Evolutionary conservation across 1,140 invertebrate genomes (phyloP).

Genomic region (Trichonephila clavipes): DNA sequence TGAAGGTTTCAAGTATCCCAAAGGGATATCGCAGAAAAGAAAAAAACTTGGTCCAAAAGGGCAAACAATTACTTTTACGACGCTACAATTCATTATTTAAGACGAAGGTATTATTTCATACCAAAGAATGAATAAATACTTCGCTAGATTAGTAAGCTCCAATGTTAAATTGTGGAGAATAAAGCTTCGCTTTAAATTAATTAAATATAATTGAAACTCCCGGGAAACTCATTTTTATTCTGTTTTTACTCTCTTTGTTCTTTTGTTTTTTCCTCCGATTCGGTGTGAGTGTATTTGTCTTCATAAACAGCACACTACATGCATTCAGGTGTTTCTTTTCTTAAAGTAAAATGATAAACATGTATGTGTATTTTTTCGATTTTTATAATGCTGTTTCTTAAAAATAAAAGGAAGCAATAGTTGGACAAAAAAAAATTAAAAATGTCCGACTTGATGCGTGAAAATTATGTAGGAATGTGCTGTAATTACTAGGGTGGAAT

Average conservation of each 20-base stretch:
- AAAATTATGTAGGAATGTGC: background rate
- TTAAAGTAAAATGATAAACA: background rate
- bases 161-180: background rate
- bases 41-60: background rate
- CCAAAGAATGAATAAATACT: conserved; percentile 29
- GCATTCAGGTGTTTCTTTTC: background rate
- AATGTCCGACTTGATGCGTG: background rate
- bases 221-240: background rate
- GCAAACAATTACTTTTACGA: conserved; percentile 35
- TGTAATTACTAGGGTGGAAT: background rate
- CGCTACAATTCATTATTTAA: background rate
- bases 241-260: background rate
- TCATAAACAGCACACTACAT: background rate
- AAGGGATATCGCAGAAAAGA: conserved; percentile 12
- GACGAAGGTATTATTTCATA: background rate
- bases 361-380: background rate
- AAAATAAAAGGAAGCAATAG: background rate
- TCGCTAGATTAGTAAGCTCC: background rate
- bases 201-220: conserved; percentile 32
- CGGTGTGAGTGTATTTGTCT: background rate
- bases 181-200: conserved; percentile 21
- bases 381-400: background rate
- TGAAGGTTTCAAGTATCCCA: background rate
- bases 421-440: background rate
- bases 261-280: background rate